A percentile compares a stretch with the other conserved stretches of the same genome.
Evolutionary conservation across 2,888 invertebrate species (phyloP).

Genomic region (Abrostola tripartita): DNA sequence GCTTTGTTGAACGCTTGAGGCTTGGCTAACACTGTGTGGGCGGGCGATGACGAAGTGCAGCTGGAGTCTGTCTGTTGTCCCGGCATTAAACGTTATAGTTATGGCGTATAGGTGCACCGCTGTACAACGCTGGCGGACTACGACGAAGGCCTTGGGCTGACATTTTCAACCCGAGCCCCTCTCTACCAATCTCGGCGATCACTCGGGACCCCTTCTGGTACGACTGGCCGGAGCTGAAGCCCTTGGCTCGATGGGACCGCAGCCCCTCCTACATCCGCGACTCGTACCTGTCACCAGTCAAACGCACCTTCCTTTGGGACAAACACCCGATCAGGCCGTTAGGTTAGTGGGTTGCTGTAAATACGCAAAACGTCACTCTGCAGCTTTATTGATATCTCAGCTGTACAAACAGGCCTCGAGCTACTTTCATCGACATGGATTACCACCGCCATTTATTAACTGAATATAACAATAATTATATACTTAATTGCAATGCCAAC

Average conservation of each 20-base stretch:
- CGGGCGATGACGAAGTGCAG: slow-evolving; percentile 80
- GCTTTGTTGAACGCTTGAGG: slow-evolving; percentile 59
- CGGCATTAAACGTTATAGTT: slow-evolving; percentile 72
- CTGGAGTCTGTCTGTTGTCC: slow-evolving; percentile 73
- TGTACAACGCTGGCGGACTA: slow-evolving; percentile 91
- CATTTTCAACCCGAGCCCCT: slow-evolving; percentile 94
- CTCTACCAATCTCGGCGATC: slow-evolving; percentile 93
- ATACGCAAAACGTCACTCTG: slow-evolving; percentile 67
- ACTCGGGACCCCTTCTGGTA: slow-evolving; percentile 97
- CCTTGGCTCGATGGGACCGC: slow-evolving; percentile 91
- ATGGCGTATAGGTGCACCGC: slow-evolving; percentile 90
- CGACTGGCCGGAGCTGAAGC: slow-evolving; percentile 93
- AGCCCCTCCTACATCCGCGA: slow-evolving; percentile 94
- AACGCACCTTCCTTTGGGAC: slow-evolving; percentile 97
- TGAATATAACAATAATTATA: slow-evolving; percentile 42
- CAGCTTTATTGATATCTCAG: slow-evolving; percentile 67
- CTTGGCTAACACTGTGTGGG: slow-evolving; percentile 63
- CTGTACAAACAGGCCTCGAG: slow-evolving; percentile 77
- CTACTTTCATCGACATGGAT: slow-evolving; percentile 63
- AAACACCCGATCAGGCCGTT: slow-evolving; percentile 96
- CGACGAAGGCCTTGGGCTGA: slow-evolving; percentile 89
- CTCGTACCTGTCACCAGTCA: slow-evolving; percentile 96
- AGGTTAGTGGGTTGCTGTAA: slow-evolving; percentile 91
- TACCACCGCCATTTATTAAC: slow-evolving; percentile 59
- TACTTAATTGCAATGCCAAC: slow-evolving; percentile 19